Percentiles rank a stretch among this genome's conserved stretches.
Evolutionary conservation across 2,888 invertebrate species (phyloP).

Genomic region (Desoria tigrina): DNA sequence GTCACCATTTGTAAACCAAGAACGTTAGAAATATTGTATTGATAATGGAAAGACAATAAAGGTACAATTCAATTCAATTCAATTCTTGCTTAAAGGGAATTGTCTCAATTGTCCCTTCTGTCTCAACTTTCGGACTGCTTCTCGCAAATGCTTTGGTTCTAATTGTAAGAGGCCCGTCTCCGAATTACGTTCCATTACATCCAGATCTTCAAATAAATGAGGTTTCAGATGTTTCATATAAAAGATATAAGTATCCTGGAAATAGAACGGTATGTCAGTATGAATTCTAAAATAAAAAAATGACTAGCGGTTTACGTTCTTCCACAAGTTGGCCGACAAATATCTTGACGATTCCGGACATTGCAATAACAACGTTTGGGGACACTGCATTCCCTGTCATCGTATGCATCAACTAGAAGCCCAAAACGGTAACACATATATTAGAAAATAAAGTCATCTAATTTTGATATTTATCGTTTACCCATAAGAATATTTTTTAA

Average conservation of each 20-base stretch:
- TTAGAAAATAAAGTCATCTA: neutral
- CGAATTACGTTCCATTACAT: slow-evolving; percentile 83
- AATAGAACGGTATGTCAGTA: no score
- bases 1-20: no score
- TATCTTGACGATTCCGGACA: slow-evolving; percentile 99
- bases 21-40: no score
- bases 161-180: slow-evolving; percentile 89
- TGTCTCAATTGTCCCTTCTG: slow-evolving; percentile 65
- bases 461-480: neutral
- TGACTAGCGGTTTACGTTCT: slow-evolving; percentile 68
- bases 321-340: slow-evolving; percentile 99
- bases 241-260: slow-evolving; percentile 35
- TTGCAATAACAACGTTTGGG: slow-evolving; percentile 98
- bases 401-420: slow-evolving; percentile 92
- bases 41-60: no score
- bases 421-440: slow-evolving; percentile 33
- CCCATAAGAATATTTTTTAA: no score
- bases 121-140: slow-evolving; percentile 82
- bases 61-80: no score
- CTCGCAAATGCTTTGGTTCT: slow-evolving; percentile 92
- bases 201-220: slow-evolving; percentile 67
- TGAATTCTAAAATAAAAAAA: no score
- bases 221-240: slow-evolving; percentile 60
- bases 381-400: slow-evolving; percentile 95
- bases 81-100: slow-evolving; percentile 68